These are phyloP conservation scores for Apeltes quadracus DNA, from an alignment of 2,113 vertebrate species.

Conservation along the genomic window DNA sequence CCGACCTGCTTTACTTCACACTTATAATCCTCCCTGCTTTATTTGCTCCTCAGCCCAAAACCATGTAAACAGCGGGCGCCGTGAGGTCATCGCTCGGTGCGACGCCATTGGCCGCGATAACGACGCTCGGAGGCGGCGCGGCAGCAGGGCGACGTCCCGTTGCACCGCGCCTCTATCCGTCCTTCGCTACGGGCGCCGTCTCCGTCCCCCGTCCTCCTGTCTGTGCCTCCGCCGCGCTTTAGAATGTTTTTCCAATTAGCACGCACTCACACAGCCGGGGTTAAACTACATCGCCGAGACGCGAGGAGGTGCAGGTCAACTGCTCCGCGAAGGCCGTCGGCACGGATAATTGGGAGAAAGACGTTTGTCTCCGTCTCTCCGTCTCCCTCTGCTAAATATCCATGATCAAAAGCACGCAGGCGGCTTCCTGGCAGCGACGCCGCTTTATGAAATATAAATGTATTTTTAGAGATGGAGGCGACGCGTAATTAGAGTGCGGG, in stretches of 20 bases:
- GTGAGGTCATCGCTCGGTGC: neutral
- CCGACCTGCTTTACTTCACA: constrained; percentile 17
- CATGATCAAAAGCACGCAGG: constrained; percentile 70
- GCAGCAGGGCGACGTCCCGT: neutral
- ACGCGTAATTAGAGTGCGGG: constrained; percentile 68
- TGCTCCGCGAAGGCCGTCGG: constrained; percentile 72
- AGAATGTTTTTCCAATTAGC: constrained; percentile 80
- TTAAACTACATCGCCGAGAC: constrained; percentile 82
- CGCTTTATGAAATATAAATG: constrained; percentile 59
- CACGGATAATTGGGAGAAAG: constrained; percentile 77
- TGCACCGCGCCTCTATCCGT: too few relatives aligned
- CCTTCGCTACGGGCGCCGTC: too few relatives aligned
- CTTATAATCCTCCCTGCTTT: constrained; percentile 44
- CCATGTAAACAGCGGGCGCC: neutral
- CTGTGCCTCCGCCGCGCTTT: constrained; percentile 56
- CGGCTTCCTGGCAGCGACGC: constrained; percentile 46
- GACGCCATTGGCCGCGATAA: neutral
- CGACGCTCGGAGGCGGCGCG: neutral
- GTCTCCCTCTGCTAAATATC: constrained; percentile 61
- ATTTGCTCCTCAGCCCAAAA: constrained; percentile 14
- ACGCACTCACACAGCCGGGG: constrained; percentile 63
- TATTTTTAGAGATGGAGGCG: constrained; percentile 70
- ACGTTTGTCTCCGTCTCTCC: constrained; percentile 7
- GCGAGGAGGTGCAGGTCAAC: constrained; percentile 78
- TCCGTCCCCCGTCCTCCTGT: constrained; percentile 24